phyloP scores from a whole-genome alignment of 2,113 vertebrate species.

The Megaceryle maxima region DNA sequence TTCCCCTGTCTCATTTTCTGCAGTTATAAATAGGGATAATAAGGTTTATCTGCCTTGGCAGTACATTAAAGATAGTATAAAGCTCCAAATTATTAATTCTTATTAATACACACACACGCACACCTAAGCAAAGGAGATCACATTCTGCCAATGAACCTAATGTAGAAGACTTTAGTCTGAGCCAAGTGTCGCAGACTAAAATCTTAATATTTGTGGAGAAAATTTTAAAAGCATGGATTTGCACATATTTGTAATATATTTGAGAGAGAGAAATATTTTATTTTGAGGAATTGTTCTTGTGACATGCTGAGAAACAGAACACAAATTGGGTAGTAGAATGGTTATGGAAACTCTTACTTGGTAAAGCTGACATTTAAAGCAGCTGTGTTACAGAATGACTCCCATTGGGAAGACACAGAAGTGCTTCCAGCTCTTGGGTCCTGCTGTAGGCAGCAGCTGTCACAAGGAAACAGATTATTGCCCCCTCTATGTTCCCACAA shows the following conservation, averaged over 20 bases:
- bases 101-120: not conserved
- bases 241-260: not conserved
- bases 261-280: not conserved
- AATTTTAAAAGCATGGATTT: not conserved
- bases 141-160: not conserved
- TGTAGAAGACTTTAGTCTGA: not conserved
- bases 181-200: not conserved
- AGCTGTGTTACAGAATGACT: not conserved
- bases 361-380: not conserved
- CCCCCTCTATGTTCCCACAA: not conserved
- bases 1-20: not conserved
- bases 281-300: not conserved
- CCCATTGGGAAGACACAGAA: not conserved
- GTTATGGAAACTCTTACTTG: not conserved
- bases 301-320: not conserved
- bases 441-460: not conserved
- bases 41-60: conserved; percentile 22
- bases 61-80: conserved; percentile 3
- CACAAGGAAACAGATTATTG: not conserved
- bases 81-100: not conserved
- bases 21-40: conserved; percentile 22
- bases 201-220: not conserved
- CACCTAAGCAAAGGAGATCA: not conserved
- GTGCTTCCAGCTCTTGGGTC: not conserved
- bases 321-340: not conserved